Evolutionary conservation across 2,888 invertebrate genomes (phyloP).

Genomic region (Chalcis sispes): DNA sequence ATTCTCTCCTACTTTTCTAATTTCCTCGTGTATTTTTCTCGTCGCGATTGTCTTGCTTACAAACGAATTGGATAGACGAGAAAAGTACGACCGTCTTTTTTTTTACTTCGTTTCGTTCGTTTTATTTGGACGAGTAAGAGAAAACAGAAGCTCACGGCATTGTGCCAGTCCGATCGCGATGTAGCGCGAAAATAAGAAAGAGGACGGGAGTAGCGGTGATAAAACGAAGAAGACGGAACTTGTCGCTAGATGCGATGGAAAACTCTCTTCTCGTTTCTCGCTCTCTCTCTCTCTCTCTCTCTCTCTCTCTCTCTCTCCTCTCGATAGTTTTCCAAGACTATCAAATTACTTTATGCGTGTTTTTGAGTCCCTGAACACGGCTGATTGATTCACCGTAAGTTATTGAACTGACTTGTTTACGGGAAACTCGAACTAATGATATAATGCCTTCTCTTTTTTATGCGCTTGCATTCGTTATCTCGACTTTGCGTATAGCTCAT

Average conservation of each 20-base stretch:
- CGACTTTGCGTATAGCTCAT: no score
- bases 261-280: no score
- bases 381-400: slow-evolving; percentile 11
- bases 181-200: background rate
- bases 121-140: background rate
- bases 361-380: background rate
- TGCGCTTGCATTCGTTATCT: background rate
- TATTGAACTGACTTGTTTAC: slow-evolving; percentile 14
- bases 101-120: background rate
- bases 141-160: background rate
- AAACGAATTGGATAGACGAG: background rate
- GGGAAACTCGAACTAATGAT: no score
- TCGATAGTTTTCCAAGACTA: no score
- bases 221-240: background rate
- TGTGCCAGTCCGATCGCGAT: background rate
- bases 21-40: no score
- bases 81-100: background rate
- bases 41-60: background rate
- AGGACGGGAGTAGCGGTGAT: background rate
- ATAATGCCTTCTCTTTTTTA: no score
- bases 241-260: no score
- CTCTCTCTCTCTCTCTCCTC: no score
- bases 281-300: no score
- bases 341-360: slow-evolving; percentile 28
- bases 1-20: background rate